These are phyloP conservation scores for Pelobates cultripes DNA, from an alignment of 2,797 vertebrate species.

Conservation along the genomic window DNA sequence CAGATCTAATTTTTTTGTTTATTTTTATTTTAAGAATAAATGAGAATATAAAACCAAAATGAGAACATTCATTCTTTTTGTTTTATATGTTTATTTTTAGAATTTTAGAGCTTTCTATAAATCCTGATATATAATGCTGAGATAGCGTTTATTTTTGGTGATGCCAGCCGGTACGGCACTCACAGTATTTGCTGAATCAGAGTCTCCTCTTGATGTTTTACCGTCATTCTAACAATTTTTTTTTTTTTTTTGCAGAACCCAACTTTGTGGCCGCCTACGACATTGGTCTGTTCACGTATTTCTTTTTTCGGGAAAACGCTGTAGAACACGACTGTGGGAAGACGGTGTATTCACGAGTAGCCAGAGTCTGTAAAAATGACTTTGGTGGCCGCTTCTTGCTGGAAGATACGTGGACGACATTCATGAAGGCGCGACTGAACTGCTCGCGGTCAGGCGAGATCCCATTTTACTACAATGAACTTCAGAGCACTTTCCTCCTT, in stretches of 20 bases:
- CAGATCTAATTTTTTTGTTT: too few relatives aligned
- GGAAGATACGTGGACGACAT: conserved; percentile 98
- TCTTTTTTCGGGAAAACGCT: conserved; percentile 94
- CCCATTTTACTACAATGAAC: conserved; percentile 95
- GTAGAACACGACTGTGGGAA: conserved; percentile 97
- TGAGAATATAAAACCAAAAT: too few relatives aligned
- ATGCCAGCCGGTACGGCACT: too few relatives aligned
- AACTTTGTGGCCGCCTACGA: conserved; percentile 97
- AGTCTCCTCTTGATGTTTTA: too few relatives aligned
- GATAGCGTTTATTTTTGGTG: too few relatives aligned
- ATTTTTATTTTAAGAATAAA: too few relatives aligned
- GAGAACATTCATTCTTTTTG: too few relatives aligned
- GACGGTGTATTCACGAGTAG: conserved; percentile 93
- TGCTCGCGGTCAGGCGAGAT: conserved; percentile 96
- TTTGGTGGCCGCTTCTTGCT: conserved; percentile 93
- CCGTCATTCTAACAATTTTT: neutral
- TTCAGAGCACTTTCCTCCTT: conserved; percentile 97
- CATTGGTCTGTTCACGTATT: conserved; percentile 93
- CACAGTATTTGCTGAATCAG: too few relatives aligned
- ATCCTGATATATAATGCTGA: too few relatives aligned
- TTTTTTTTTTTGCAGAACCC: conserved; percentile 78
- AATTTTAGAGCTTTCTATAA: too few relatives aligned
- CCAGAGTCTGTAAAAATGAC: conserved; percentile 95
- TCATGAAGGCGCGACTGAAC: conserved; percentile 96
- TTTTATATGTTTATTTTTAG: too few relatives aligned